Evolutionary conservation across 2,888 invertebrate species (phyloP).

Genomic region (Drosophila neonasuta): DNA sequence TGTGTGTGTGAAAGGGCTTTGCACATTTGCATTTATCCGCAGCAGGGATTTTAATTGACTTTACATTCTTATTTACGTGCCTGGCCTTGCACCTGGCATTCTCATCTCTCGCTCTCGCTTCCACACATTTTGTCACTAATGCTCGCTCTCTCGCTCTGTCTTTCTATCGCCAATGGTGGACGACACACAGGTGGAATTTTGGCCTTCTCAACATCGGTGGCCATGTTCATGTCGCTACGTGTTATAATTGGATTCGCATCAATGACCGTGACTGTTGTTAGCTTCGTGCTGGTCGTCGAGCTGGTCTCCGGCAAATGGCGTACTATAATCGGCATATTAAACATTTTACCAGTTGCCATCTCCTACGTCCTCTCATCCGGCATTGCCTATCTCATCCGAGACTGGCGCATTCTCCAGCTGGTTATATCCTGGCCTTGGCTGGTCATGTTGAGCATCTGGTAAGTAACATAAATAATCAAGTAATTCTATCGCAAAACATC

Average conservation of each 20-base stretch:
- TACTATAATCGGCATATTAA: constrained; percentile 86
- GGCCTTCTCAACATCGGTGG: constrained; percentile 85
- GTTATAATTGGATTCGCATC: constrained; percentile 85
- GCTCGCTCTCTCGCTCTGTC: constrained; percentile 3
- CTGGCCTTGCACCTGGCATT: constrained; percentile 71
- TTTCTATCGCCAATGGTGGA: constrained; percentile 23
- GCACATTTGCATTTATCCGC: constrained; percentile 57
- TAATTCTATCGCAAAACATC: not conserved
- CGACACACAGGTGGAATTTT: constrained; percentile 82
- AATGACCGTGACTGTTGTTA: constrained; percentile 86
- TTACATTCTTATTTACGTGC: constrained; percentile 73
- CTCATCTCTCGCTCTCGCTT: constrained; percentile 27
- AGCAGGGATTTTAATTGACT: constrained; percentile 70
- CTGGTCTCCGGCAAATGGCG: constrained; percentile 86
- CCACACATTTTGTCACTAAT: constrained; percentile 5
- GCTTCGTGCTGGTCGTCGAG: constrained; percentile 87
- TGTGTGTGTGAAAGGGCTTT: constrained; percentile 17
- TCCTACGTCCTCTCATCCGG: constrained; percentile 85
- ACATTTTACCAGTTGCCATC: constrained; percentile 85
- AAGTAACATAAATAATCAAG: constrained; percentile 63
- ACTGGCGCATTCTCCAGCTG: constrained; percentile 84
- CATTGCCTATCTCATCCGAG: constrained; percentile 84
- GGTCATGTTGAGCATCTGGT: constrained; percentile 84
- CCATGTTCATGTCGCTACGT: constrained; percentile 84
- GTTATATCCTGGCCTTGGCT: constrained; percentile 85